phyloP scores from a whole-genome alignment of 1,140 invertebrate species.

The Orchesella cincta region DNA sequence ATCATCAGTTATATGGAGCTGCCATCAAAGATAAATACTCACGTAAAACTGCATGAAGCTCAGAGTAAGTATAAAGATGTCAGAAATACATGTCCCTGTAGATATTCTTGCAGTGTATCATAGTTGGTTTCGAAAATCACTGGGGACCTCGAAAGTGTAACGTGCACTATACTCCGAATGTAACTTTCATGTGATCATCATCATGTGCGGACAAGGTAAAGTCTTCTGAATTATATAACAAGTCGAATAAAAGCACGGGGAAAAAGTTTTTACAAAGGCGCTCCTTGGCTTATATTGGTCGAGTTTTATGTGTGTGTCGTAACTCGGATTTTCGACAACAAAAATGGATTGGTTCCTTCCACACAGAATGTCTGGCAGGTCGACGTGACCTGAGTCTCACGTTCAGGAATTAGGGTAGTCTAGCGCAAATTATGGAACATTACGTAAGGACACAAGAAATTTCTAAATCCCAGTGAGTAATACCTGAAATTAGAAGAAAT shows the following conservation, averaged over 20 bases:
- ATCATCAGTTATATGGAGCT: too few species aligned
- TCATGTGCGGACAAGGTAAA: not conserved
- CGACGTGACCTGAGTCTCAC: not conserved
- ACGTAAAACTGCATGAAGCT: too few species aligned
- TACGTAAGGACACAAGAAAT: too few species aligned
- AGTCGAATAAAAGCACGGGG: not conserved
- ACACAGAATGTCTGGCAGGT: too few species aligned
- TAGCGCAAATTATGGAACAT: too few species aligned
- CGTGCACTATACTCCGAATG: not conserved
- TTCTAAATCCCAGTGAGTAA: too few species aligned
- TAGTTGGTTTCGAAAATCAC: too few species aligned
- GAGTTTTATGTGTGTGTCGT: conserved; percentile 1
- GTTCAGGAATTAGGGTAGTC: not conserved
- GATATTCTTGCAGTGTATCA: too few species aligned
- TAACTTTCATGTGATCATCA: conserved; percentile 2
- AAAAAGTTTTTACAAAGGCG: conserved; percentile 1
- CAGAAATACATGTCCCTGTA: too few species aligned
- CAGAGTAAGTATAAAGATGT: too few species aligned
- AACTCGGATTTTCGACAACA: not conserved
- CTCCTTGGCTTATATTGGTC: not conserved
- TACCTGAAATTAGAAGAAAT: too few species aligned
- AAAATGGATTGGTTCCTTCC: not conserved
- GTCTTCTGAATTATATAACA: conserved; percentile 13
- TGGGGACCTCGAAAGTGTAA: not conserved
- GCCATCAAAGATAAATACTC: too few species aligned